These are phyloP conservation scores for Tylochromis polylepis DNA, from an alignment of 2,113 vertebrate genomes.

Conservation along the genomic window DNA sequence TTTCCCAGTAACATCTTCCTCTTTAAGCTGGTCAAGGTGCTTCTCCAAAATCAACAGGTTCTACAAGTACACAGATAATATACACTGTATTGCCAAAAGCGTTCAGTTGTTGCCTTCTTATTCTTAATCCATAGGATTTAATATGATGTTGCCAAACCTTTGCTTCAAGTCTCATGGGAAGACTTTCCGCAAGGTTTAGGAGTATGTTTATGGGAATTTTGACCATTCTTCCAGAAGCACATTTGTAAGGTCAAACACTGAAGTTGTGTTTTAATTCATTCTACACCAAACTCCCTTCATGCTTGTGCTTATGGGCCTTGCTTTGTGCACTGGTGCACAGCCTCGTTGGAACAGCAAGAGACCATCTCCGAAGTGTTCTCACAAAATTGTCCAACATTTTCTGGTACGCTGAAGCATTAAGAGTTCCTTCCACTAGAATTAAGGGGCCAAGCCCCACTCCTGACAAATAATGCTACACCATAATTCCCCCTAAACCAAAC, in stretches of 20 bases:
- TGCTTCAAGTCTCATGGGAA: neutral
- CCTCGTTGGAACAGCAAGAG: no score
- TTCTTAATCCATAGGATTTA: neutral
- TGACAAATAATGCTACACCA: neutral
- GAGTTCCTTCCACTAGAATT: neutral
- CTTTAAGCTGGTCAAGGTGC: constrained; percentile 64
- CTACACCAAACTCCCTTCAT: neutral
- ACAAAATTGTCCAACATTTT: neutral
- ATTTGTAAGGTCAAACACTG: neutral
- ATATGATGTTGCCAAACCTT: neutral
- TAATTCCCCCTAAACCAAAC: neutral
- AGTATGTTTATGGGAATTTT: neutral
- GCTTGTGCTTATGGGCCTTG: neutral
- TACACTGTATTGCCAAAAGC: neutral
- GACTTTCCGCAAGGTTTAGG: neutral
- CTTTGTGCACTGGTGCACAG: neutral
- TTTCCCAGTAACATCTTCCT: neutral
- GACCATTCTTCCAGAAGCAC: neutral
- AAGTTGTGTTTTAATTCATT: neutral
- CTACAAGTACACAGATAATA: constrained; percentile 56
- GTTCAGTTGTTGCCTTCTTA: neutral
- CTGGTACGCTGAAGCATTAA: neutral
- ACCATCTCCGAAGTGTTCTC: no score
- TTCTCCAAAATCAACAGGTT: constrained; percentile 70
- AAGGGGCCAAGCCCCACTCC: neutral